A percentile compares a stretch with the other conserved stretches of the same genome.
Evolutionary conservation across 2,797 vertebrate genomes (phyloP).

Genomic region (Neosilurus mollespiculum): DNA sequence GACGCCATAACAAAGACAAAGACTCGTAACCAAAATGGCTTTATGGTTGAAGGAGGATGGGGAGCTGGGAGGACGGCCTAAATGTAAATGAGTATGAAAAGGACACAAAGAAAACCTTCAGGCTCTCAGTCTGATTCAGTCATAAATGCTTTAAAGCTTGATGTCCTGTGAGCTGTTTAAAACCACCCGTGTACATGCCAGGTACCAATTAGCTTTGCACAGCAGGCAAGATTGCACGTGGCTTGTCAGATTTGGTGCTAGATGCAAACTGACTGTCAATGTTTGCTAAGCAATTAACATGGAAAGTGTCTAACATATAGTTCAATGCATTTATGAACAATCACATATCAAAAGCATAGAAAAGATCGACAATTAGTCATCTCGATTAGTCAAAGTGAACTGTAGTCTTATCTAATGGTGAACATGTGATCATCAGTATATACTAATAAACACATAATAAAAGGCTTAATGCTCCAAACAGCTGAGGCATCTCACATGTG

Average conservation of each 20-base stretch:
- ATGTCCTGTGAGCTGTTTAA: constrained; percentile 11
- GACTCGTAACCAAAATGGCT: neutral
- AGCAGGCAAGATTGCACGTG: constrained; percentile 12
- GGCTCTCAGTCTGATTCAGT: neutral
- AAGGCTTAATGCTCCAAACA: constrained; percentile 38
- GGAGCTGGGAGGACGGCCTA: neutral
- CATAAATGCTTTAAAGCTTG: neutral
- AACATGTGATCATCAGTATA: neutral
- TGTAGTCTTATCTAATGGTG: neutral
- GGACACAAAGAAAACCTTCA: neutral
- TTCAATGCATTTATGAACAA: neutral
- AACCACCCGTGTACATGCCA: constrained; percentile 4
- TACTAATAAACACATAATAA: constrained; percentile 30
- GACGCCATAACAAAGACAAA: constrained; percentile 32
- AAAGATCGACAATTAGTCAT: too few species aligned
- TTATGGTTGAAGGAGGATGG: neutral
- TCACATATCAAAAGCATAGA: neutral
- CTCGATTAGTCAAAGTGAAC: neutral
- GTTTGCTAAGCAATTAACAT: neutral
- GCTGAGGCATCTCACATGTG: constrained; percentile 39
- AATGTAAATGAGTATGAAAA: neutral
- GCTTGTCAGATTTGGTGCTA: constrained; percentile 4
- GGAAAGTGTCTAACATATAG: neutral
- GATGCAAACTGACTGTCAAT: neutral
- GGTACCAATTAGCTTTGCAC: neutral